Evolutionary conservation across 2,797 vertebrate species (phyloP).

Genomic region (Anableps anableps): DNA sequence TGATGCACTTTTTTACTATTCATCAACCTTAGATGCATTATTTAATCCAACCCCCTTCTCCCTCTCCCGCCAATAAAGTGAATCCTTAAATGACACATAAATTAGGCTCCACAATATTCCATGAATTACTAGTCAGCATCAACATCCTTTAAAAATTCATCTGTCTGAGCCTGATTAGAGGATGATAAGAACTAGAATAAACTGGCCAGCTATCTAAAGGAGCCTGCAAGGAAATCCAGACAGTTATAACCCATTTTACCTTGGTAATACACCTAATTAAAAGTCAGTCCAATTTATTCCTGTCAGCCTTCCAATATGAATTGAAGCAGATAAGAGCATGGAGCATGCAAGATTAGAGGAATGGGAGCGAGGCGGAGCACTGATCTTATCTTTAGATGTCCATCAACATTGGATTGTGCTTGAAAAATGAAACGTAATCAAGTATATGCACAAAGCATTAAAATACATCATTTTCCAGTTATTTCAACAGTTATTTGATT

Average conservation of each 20-base stretch:
- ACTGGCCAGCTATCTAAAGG: background rate
- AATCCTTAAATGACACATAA: background rate
- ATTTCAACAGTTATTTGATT: background rate
- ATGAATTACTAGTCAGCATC: background rate
- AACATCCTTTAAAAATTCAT: slow-evolving; percentile 7
- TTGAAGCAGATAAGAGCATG: slow-evolving; percentile 55
- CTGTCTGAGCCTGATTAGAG: slow-evolving; percentile 13
- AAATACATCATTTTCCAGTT: slow-evolving; percentile 2
- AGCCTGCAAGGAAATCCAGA: background rate
- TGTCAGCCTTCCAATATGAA: slow-evolving; percentile 59
- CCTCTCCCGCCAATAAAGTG: too few relatives aligned
- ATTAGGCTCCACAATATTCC: background rate
- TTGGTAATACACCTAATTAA: slow-evolving; percentile 71
- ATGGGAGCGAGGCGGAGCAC: slow-evolving; percentile 25
- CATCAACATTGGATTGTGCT: slow-evolving; percentile 39
- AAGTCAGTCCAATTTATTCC: slow-evolving; percentile 73
- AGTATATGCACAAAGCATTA: slow-evolving; percentile 15
- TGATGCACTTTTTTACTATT: background rate
- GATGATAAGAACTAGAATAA: slow-evolving; percentile 28
- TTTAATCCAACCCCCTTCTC: too few relatives aligned
- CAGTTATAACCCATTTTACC: slow-evolving; percentile 73
- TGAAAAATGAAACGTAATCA: slow-evolving; percentile 37
- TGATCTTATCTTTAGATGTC: slow-evolving; percentile 61
- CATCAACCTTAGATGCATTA: background rate
- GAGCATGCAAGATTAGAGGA: slow-evolving; percentile 50